phyloP scores from a whole-genome alignment of 30 jellyfish, hydroid and myxozoan genomes.

The Aurelia sp. region DNA sequence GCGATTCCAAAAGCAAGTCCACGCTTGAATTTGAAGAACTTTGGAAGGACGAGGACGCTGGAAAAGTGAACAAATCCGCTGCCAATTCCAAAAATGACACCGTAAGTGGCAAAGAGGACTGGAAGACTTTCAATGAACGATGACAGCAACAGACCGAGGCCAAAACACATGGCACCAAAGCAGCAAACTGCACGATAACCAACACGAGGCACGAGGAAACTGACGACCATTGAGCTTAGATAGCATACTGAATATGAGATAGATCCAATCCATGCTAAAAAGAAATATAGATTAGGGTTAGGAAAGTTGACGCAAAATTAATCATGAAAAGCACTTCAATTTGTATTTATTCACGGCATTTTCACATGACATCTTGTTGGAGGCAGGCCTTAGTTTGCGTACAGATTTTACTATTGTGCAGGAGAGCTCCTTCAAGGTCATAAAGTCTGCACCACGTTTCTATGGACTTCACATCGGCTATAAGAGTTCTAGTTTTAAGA shows the following conservation, averaged over 20 bases:
- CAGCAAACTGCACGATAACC: slow-evolving; percentile 78
- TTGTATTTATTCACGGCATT: no score
- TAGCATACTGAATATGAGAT: slow-evolving; percentile 50
- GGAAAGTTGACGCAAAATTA: not conserved
- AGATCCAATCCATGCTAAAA: slow-evolving; percentile 80
- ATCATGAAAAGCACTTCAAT: not conserved
- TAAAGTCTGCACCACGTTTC: no score
- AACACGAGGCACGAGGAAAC: slow-evolving; percentile 48
- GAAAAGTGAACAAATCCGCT: slow-evolving; percentile 50
- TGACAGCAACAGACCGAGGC: slow-evolving; percentile 57
- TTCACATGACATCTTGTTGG: no score
- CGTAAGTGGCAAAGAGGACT: slow-evolving; percentile 53
- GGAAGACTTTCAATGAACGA: slow-evolving; percentile 34
- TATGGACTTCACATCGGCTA: no score
- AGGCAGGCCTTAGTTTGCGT: no score
- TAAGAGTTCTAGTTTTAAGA: no score
- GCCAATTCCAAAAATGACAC: slow-evolving; percentile 57
- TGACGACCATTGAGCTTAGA: slow-evolving; percentile 47
- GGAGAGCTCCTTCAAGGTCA: no score
- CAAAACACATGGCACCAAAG: slow-evolving; percentile 61
- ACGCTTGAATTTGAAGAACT: slow-evolving; percentile 52
- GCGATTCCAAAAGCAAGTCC: slow-evolving; percentile 67
- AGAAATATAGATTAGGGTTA: not conserved
- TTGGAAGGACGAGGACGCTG: slow-evolving; percentile 56
- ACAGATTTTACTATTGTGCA: no score